A percentile compares a stretch with the other conserved stretches of the same genome.
Evolutionary conservation across 2,113 vertebrate species (phyloP).

Genomic region (Prunella himalayana): DNA sequence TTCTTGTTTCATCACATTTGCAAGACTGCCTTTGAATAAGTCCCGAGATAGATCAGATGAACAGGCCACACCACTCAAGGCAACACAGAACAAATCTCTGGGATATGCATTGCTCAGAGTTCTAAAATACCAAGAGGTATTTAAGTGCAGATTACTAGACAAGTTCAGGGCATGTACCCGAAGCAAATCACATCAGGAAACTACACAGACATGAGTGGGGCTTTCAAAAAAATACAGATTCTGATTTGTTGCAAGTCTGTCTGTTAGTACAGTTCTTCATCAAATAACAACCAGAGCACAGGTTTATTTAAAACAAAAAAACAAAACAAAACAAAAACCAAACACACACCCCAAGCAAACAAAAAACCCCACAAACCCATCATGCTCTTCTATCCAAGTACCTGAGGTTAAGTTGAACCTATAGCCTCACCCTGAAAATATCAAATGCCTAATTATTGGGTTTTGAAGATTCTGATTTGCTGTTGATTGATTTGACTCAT

Average conservation of each 20-base stretch:
- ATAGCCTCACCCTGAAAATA: background rate
- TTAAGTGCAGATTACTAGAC: background rate
- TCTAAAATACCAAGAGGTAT: background rate
- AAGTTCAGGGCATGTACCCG: background rate
- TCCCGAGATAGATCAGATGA: background rate
- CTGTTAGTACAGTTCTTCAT: background rate
- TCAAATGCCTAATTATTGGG: background rate
- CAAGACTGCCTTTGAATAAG: background rate
- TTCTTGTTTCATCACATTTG: background rate
- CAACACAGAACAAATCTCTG: background rate
- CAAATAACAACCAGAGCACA: background rate
- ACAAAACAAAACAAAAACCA: background rate
- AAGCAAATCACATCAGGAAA: background rate
- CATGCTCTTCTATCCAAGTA: background rate
- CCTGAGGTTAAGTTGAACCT: background rate
- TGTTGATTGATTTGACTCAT: background rate
- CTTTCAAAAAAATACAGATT: background rate
- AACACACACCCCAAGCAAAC: background rate
- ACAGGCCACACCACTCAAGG: background rate
- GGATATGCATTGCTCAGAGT: background rate
- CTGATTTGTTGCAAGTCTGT: background rate
- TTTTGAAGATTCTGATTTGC: background rate
- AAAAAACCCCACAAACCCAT: background rate
- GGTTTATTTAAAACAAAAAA: background rate
- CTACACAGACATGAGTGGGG: background rate